Conservation (phyloP, 2,113 vertebrate species). For the Zosterops pallidus region DNA sequence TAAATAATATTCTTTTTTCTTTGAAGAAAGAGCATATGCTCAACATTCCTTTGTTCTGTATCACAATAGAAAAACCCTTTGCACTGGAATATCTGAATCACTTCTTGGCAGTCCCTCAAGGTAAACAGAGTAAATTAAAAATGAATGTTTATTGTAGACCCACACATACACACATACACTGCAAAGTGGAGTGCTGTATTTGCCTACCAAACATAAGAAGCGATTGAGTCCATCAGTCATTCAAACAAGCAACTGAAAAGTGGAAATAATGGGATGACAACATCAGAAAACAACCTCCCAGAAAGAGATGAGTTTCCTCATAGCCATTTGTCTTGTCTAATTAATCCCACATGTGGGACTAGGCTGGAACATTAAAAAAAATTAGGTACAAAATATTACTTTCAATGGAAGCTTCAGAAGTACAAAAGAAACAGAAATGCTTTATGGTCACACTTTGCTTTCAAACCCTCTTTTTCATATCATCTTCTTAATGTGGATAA, state of each 20-base stretch:
- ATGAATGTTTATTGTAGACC: conserved; percentile 74
- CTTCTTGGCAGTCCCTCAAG: conserved; percentile 80
- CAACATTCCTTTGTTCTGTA: conserved; percentile 80
- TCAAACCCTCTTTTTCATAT: background rate
- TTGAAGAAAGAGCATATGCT: conserved; percentile 69
- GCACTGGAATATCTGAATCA: conserved; percentile 77
- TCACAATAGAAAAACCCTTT: conserved; percentile 74
- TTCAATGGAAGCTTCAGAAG: conserved; percentile 50
- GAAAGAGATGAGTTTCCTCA: conserved; percentile 60
- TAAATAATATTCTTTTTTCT: conserved; percentile 67
- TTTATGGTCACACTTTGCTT: conserved; percentile 1
- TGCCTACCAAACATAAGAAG: conserved; percentile 67
- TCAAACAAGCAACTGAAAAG: conserved; percentile 69
- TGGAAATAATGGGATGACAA: conserved; percentile 68
- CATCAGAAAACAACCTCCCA: conserved; percentile 65
- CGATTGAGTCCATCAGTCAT: conserved; percentile 52
- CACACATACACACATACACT: conserved; percentile 42
- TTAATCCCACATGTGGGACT: conserved; percentile 71
- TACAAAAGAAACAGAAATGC: conserved; percentile 49
- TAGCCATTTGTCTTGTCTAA: conserved; percentile 70
- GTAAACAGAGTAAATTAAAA: conserved; percentile 84
- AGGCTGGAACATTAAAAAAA: conserved; percentile 42
- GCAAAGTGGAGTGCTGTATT: conserved; percentile 50
- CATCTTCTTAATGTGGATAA: background rate
- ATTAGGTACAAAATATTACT: conserved; percentile 56